phyloP scores from a whole-genome alignment of 2,113 vertebrate species.

The Martes martes region DNA sequence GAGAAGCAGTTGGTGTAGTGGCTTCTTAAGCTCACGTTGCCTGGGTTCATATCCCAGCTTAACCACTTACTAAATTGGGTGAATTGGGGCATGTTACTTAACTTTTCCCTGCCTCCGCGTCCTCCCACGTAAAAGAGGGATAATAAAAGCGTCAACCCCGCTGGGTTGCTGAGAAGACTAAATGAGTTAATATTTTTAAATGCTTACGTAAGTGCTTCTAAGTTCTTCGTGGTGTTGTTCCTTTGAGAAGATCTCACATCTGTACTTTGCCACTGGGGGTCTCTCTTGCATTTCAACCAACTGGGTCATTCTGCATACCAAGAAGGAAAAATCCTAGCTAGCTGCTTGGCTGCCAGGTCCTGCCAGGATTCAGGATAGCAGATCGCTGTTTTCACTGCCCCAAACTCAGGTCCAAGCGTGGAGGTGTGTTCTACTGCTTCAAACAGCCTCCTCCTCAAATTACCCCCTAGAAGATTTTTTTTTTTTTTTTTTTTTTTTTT shows the following conservation, averaged over 20 bases:
- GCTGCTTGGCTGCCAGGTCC: not conserved
- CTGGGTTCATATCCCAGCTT: not conserved
- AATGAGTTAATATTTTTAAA: not conserved
- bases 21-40: not conserved
- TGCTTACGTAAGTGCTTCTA: not conserved
- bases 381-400: not conserved
- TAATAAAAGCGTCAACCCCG: not conserved
- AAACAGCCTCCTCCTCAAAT: not conserved
- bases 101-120: not conserved
- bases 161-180: not conserved
- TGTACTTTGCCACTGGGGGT: constrained; percentile 68
- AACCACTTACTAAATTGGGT: not conserved
- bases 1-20: not conserved
- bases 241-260: constrained; percentile 6
- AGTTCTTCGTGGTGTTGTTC: not conserved
- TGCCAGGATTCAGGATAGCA: not conserved
- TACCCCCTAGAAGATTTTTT: not conserved
- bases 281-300: constrained; percentile 74
- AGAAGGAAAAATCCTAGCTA: not conserved
- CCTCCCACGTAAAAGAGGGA: not conserved
- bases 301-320: not conserved
- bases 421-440: not conserved
- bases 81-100: not conserved
- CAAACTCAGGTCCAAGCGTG: not conserved
- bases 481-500: not conserved